Conservation (phyloP, 2,797 vertebrate species). For the Pristis pectinata region DNA sequence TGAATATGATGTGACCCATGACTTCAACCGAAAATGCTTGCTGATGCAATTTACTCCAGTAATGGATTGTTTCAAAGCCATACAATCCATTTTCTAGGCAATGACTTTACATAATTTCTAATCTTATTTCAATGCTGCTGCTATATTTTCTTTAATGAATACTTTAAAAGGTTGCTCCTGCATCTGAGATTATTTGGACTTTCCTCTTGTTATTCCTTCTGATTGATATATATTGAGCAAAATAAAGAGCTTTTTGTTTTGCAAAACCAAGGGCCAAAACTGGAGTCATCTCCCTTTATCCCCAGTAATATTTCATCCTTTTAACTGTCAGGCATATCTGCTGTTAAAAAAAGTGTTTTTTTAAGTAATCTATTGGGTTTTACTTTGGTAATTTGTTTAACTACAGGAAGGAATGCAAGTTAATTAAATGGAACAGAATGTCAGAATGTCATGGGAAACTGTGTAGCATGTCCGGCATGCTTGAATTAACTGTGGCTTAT, state of each 20-base stretch:
- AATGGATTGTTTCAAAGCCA: too few species aligned
- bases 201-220: background rate
- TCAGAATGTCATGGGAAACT: conserved; percentile 29
- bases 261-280: background rate
- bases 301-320: background rate
- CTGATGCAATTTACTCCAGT: too few species aligned
- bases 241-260: background rate
- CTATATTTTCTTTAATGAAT: too few species aligned
- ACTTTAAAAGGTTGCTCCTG: background rate
- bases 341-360: background rate
- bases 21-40: too few species aligned
- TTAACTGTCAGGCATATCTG: background rate
- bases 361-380: conserved; percentile 4
- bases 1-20: too few species aligned
- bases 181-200: background rate
- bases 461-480: background rate
- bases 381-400: background rate
- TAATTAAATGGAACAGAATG: conserved; percentile 25
- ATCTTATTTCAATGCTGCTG: too few species aligned
- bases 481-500: background rate
- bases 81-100: too few species aligned
- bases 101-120: too few species aligned
- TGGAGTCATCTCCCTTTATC: too few species aligned
- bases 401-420: conserved; percentile 16
- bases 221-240: background rate